A percentile compares a stretch with the other conserved stretches of the same genome.
Evolutionary conservation across 2,888 invertebrate species (phyloP).

Genomic region (Unio pictorum): DNA sequence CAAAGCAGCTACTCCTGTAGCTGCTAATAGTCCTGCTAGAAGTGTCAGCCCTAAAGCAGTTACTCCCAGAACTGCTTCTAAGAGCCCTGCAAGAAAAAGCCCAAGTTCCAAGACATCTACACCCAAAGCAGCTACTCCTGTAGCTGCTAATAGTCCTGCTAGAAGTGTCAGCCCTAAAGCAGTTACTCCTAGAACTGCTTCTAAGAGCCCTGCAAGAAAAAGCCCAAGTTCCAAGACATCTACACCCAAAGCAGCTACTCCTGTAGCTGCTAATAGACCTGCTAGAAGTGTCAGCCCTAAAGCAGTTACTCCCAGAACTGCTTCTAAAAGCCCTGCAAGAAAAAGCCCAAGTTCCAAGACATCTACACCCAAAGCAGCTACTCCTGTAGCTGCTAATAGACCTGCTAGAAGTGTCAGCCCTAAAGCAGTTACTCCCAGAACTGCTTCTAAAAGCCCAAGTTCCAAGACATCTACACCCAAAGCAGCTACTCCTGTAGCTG

Average conservation of each 20-base stretch:
- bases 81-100: background rate
- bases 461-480: slow-evolving; percentile 1
- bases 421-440: background rate
- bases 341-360: background rate
- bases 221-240: slow-evolving; percentile 5
- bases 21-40: background rate
- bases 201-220: slow-evolving; percentile 2
- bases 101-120: background rate
- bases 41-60: too few relatives aligned
- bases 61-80: background rate
- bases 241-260: slow-evolving; percentile 7
- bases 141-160: background rate
- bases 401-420: slow-evolving; percentile 3
- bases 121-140: background rate
- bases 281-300: slow-evolving; percentile 1
- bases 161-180: slow-evolving; percentile 1
- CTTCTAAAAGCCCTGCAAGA: background rate
- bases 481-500: slow-evolving; percentile 9
- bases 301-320: slow-evolving; percentile 6
- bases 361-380: background rate
- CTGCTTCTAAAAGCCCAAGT: background rate
- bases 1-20: background rate
- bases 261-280: background rate
- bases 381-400: background rate
- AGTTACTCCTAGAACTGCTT: slow-evolving; percentile 6